Evolutionary conservation across 2,888 invertebrate species (phyloP).

Genomic region (Drosophila infuscata): DNA sequence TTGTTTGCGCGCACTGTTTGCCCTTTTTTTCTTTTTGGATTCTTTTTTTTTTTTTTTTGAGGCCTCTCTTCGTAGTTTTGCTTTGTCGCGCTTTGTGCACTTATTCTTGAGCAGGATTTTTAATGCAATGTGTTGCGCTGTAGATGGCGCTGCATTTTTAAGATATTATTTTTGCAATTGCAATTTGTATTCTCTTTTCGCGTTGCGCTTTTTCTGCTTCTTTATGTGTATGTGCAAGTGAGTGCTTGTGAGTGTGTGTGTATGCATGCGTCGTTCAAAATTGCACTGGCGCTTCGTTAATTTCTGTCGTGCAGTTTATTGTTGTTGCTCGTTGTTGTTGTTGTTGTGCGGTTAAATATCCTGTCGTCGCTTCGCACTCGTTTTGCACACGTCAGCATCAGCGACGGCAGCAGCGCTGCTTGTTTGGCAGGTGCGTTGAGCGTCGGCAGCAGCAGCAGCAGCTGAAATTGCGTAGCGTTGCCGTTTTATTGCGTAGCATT

Average conservation of each 20-base stretch:
- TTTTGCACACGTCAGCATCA: slow-evolving; percentile 77
- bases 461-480: slow-evolving; percentile 60
- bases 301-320: slow-evolving; percentile 62
- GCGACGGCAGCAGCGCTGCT: slow-evolving; percentile 41
- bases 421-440: slow-evolving; percentile 56
- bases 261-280: slow-evolving; percentile 57
- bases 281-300: slow-evolving; percentile 76
- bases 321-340: slow-evolving; percentile 29
- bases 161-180: slow-evolving; percentile 11
- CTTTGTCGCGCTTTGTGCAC: slow-evolving; percentile 56
- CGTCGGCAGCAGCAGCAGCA: slow-evolving; percentile 36
- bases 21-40: slow-evolving; percentile 36
- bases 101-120: slow-evolving; percentile 73
- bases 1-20: slow-evolving; percentile 68
- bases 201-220: slow-evolving; percentile 34
- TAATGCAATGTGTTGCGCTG: slow-evolving; percentile 60
- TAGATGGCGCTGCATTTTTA: slow-evolving; percentile 44
- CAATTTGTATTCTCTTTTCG: slow-evolving; percentile 41
- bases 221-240: slow-evolving; percentile 9
- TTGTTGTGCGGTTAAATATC: slow-evolving; percentile 47
- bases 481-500: slow-evolving; percentile 59
- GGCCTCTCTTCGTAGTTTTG: slow-evolving; percentile 24
- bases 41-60: slow-evolving; percentile 33
- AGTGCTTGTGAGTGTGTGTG: slow-evolving; percentile 25
- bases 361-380: slow-evolving; percentile 67